These are phyloP conservation scores for Paraescarpia echinospica DNA, from an alignment of 1,140 invertebrate species.

Conservation along the genomic window DNA sequence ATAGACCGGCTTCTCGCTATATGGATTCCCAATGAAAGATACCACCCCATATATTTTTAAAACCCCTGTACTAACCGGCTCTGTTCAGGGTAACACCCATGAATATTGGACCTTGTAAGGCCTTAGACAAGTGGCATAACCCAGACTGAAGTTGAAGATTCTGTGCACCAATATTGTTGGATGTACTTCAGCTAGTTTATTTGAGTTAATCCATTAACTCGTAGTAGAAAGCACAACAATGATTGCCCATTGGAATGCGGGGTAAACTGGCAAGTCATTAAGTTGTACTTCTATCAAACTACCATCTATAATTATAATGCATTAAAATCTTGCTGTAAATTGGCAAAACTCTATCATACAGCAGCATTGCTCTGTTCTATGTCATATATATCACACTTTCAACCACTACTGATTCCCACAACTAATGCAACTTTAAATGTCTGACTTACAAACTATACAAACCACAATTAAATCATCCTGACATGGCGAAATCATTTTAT, in stretches of 20 bases:
- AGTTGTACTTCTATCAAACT: background rate
- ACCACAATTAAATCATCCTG: too few relatives aligned
- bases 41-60: too few relatives aligned
- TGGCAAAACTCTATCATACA: background rate
- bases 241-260: background rate
- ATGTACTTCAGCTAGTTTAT: background rate
- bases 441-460: background rate
- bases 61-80: too few relatives aligned
- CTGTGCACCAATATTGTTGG: background rate
- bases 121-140: too few relatives aligned
- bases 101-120: too few relatives aligned
- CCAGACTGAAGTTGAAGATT: too few relatives aligned
- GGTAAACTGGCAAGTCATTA: too few relatives aligned
- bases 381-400: background rate
- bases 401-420: background rate
- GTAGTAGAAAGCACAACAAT: background rate
- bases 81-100: too few relatives aligned
- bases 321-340: background rate
- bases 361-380: background rate
- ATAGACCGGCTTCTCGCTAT: too few relatives aligned
- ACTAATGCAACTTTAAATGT: background rate
- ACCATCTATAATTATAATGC: background rate
- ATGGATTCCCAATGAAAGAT: too few relatives aligned
- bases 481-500: background rate
- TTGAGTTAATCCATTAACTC: background rate